phyloP scores from a whole-genome alignment of 2,113 vertebrate genomes.

The Microtus ochrogaster region DNA sequence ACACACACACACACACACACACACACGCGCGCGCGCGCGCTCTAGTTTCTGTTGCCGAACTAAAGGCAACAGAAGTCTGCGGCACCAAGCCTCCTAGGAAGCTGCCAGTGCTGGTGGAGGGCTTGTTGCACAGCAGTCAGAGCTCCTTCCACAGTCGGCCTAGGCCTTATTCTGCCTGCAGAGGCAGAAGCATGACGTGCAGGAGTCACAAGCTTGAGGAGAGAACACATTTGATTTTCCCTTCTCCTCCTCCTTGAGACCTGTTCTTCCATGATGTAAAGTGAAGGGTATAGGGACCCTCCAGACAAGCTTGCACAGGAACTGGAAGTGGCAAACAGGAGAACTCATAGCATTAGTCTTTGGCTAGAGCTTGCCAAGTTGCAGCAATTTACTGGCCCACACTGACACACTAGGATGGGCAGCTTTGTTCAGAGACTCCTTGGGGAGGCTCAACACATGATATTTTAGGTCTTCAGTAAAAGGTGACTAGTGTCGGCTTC shows the following conservation, averaged over 20 bases:
- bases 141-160: not conserved
- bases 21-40: rapidly evolving
- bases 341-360: not conserved
- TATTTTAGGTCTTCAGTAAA: constrained; percentile 13
- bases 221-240: not conserved
- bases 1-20: not conserved
- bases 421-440: not conserved
- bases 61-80: not conserved
- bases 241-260: not conserved
- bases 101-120: not conserved
- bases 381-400: not conserved
- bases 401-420: not conserved
- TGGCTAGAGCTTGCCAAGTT: not conserved
- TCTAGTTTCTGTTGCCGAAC: too few relatives aligned
- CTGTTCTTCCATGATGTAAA: not conserved
- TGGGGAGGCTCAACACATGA: not conserved
- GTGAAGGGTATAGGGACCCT: not conserved
- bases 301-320: not conserved
- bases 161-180: not conserved
- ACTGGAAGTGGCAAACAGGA: not conserved
- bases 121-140: constrained; percentile 5
- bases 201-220: not conserved
- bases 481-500: not conserved
- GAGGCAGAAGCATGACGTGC: not conserved
- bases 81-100: not conserved